phyloP scores from a whole-genome alignment of 2,113 vertebrate genomes.

The Equus quagga region DNA sequence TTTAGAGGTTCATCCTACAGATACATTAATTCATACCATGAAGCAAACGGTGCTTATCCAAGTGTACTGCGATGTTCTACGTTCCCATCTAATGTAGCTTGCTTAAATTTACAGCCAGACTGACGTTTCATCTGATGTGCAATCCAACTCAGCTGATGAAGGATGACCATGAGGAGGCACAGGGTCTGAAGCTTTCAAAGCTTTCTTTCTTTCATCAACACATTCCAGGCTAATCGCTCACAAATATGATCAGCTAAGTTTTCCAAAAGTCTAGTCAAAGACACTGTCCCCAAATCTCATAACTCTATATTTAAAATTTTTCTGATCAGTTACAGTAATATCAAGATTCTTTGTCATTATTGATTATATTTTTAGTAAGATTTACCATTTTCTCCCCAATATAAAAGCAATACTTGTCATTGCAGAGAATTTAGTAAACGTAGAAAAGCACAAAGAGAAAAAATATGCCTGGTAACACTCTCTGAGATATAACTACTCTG shows the following conservation, averaged over 20 bases:
- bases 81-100: not conserved
- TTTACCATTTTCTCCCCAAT: not conserved
- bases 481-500: not conserved
- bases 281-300: not conserved
- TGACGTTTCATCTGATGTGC: not conserved
- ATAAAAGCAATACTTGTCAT: not conserved
- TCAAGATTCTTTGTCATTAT: not conserved
- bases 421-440: not conserved
- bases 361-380: constrained; percentile 36
- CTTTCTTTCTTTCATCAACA: not conserved
- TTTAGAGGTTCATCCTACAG: not conserved
- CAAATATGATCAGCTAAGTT: constrained; percentile 17
- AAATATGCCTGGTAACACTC: not conserved
- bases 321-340: constrained; percentile 18
- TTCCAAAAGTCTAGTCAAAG: constrained; percentile 46
- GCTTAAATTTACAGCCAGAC: not conserved
- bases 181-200: not conserved
- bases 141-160: not conserved
- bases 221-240: not conserved
- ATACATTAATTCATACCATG: not conserved
- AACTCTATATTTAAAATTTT: not conserved
- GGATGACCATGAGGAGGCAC: not conserved
- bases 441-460: constrained; percentile 40
- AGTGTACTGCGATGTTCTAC: not conserved
- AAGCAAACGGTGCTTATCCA: not conserved